Evolutionary conservation across 1,140 invertebrate genomes (phyloP), one percentile per base, ranked within the genome.

Genomic region (Drosophila ficusphila): DNA sequence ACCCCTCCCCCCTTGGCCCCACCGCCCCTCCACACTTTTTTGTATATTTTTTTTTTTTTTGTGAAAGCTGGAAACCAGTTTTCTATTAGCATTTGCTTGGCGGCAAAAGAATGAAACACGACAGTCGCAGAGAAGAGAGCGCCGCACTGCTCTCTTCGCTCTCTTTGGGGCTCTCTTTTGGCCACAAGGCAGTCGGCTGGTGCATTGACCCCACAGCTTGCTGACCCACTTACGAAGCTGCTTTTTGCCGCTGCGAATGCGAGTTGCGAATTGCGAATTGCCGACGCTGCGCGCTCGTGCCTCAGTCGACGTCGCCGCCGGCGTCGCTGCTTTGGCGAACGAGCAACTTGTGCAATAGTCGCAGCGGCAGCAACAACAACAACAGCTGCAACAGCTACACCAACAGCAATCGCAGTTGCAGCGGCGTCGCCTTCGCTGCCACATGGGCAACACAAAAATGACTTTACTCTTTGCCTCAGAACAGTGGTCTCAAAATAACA

Each of bases 201-300:
- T 88, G 82, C 82, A 88, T 72, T 88, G 82, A 88, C 82, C 82
- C 75, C 83, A 89, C 75, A 89, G 71, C 78, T 78, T 57, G 76
- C 72, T 88, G 82, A 88, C 82, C 82, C 82, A 88, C 82, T 88
- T 89, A 89, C 82, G 82, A 88, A 88, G 81, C 72, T 71, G 81
- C 82, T 88, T 76, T 78, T 75, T 49, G 60, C 60, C 60, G 36
- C 34, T 54, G 60, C 60, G 60, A 64, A 61, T 60, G 27, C 75
- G 75, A 78, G 54, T 44, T 72, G 56, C 77, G 73, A 77, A 68
- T 81, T 51, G 78, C 69, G 73, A 88, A 68, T 54, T 46, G 76
- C 60, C 65, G 82, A 62, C 58, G 71, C 33, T 29, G 58, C 33
- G 38, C 57, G 82, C 82, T 89, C 82, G 81, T 89, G 81, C 62